Percentiles rank a stretch among this genome's conserved stretches.
Conservation (phyloP, 1,140 invertebrate genomes). For the Hermetia illucens region DNA sequence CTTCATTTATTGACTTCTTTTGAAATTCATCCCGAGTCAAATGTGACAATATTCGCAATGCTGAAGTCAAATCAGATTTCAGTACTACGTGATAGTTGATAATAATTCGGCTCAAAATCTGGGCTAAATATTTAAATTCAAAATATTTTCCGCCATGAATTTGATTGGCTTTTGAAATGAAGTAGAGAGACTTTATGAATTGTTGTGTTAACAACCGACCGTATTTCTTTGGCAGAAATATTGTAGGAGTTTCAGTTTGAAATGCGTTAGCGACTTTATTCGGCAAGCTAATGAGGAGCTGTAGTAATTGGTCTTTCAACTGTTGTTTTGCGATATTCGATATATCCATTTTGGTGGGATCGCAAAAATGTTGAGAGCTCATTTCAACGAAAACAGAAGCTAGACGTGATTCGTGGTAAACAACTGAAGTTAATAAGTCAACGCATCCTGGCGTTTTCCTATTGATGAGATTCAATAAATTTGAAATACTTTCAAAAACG, state of each 20-base stretch:
- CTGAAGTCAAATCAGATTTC: conserved; percentile 28
- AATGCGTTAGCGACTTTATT: conserved; percentile 49
- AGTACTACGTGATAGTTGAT: conserved; percentile 35
- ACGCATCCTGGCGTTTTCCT: conserved; percentile 14
- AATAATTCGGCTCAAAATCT: conserved; percentile 45
- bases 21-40: conserved; percentile 14
- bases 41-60: conserved; percentile 32
- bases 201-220: conserved; percentile 43
- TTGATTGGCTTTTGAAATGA: conserved; percentile 32
- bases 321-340: background rate
- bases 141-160: conserved; percentile 25
- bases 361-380: background rate
- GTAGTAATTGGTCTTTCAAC: conserved; percentile 34
- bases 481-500: conserved; percentile 11
- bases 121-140: conserved; percentile 34
- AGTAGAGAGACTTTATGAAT: conserved; percentile 40
- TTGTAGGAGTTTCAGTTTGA: conserved; percentile 35
- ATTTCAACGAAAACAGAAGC: background rate
- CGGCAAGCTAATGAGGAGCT: conserved; percentile 48
- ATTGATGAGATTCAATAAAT: conserved; percentile 15
- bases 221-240: conserved; percentile 43
- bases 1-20: conserved; percentile 10
- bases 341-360: background rate
- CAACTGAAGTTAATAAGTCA: too few relatives aligned
- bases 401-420: background rate